Evolutionary conservation across 2,888 invertebrate genomes (phyloP).

Genomic region (Pemphredon lugubris): DNA sequence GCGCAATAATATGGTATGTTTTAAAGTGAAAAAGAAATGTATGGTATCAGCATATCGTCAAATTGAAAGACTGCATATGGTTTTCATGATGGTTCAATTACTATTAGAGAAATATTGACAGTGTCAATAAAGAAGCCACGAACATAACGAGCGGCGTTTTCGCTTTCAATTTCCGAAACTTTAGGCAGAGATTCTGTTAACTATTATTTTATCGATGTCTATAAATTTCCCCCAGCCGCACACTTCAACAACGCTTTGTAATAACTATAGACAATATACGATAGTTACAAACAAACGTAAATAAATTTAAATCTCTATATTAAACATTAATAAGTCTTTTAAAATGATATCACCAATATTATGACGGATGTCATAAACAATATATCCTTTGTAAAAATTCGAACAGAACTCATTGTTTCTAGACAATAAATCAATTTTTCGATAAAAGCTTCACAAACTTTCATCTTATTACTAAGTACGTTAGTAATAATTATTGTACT

Average conservation of each 20-base stretch:
- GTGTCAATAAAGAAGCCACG: too few relatives aligned
- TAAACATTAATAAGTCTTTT: conserved; percentile 36
- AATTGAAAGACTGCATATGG: background rate
- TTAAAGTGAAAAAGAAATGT: conserved; percentile 1
- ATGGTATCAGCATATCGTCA: conserved; percentile 4
- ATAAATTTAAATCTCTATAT: conserved; percentile 4
- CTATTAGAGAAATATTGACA: too few relatives aligned
- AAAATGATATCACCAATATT: conserved; percentile 28
- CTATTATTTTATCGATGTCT: conserved; percentile 15
- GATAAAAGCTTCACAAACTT: conserved; percentile 22
- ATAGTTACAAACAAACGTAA: conserved; percentile 36
- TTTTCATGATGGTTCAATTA: too few relatives aligned
- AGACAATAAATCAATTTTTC: background rate
- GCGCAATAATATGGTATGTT: background rate
- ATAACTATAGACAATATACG: conserved; percentile 10
- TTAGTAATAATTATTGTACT: conserved; percentile 52
- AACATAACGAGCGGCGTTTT: conserved; percentile 2
- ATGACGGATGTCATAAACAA: conserved; percentile 20
- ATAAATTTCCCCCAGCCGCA: conserved; percentile 30
- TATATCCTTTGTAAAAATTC: conserved; percentile 22
- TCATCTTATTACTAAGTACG: conserved; percentile 28
- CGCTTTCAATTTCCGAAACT: conserved; percentile 14
- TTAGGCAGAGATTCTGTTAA: conserved; percentile 6
- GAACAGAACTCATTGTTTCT: conserved; percentile 13
- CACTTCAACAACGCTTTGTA: conserved; percentile 37